Percentiles rank a stretch among this genome's conserved stretches.
These are phyloP conservation scores for Eupelmus urozonus DNA, from an alignment of 2,888 invertebrate genomes.

Conservation along the genomic window DNA sequence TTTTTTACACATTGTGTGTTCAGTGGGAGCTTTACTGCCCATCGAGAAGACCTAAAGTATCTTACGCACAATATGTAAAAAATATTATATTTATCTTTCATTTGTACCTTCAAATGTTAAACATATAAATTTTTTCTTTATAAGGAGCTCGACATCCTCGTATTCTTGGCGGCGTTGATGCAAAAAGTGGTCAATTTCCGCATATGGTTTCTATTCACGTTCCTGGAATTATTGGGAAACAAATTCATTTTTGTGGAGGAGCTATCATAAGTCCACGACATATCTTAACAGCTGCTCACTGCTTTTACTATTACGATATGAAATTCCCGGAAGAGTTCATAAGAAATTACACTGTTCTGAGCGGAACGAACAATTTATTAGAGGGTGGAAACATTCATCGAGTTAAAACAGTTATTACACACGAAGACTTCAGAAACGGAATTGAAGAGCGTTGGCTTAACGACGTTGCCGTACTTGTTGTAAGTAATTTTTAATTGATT, in stretches of 20 bases:
- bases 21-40: too few relatives aligned
- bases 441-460: neutral
- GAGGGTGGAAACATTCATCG: neutral
- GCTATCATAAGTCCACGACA: neutral
- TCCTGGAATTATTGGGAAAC: too few relatives aligned
- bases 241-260: slow-evolving; percentile 1
- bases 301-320: neutral
- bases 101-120: neutral
- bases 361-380: neutral
- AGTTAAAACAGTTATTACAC: neutral
- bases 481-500: neutral
- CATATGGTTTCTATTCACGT: neutral
- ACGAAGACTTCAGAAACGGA: neutral
- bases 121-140: neutral
- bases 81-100: neutral
- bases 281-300: neutral
- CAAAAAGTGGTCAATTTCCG: neutral
- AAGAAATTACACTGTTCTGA: neutral
- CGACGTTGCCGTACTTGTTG: neutral
- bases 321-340: neutral
- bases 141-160: neutral
- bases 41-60: too few relatives aligned
- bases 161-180: neutral
- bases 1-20: too few relatives aligned
- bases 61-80: neutral